Evolutionary conservation across 2,888 invertebrate genomes (phyloP).

Genomic region (Nomada ruficornis): DNA sequence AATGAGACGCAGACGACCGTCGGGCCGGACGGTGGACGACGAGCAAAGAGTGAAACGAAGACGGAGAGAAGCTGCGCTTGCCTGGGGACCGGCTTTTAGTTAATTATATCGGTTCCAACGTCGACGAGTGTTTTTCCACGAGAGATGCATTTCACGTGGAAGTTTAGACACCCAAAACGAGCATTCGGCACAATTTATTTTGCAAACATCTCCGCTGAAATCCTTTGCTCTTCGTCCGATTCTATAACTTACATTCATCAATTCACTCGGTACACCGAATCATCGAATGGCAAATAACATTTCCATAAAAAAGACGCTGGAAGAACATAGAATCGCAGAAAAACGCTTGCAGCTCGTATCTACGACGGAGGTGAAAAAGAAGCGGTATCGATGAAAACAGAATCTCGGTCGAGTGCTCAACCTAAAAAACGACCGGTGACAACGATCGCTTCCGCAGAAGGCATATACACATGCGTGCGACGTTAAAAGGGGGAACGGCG

Average conservation of each 20-base stretch:
- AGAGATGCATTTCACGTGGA: slow-evolving; percentile 53
- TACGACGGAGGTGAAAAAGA: no score
- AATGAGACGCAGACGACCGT: slow-evolving; percentile 52
- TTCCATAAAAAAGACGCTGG: not conserved
- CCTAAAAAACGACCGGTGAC: slow-evolving; percentile 15
- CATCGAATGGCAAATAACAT: not conserved
- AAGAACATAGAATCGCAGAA: not conserved
- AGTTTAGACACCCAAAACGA: slow-evolving; percentile 9
- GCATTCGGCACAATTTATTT: slow-evolving; percentile 40
- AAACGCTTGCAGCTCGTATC: not conserved
- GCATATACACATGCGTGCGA: not conserved
- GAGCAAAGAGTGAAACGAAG: not conserved
- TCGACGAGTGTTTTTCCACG: slow-evolving; percentile 62
- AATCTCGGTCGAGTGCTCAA: slow-evolving; percentile 44
- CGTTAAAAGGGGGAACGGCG: not conserved
- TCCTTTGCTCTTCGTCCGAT: not conserved
- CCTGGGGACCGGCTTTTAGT: slow-evolving; percentile 63
- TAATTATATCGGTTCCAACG: slow-evolving; percentile 72
- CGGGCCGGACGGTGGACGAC: slow-evolving; percentile 22
- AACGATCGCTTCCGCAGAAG: slow-evolving; percentile 32
- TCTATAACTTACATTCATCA: no score
- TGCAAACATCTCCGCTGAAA: slow-evolving; percentile 25
- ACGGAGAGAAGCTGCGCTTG: slow-evolving; percentile 9
- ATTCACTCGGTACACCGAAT: not conserved
- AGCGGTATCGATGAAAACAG: not conserved